These are phyloP conservation scores for Diploscapter pachys DNA, from an alignment of 1,140 invertebrate species.

Conservation along the genomic window DNA sequence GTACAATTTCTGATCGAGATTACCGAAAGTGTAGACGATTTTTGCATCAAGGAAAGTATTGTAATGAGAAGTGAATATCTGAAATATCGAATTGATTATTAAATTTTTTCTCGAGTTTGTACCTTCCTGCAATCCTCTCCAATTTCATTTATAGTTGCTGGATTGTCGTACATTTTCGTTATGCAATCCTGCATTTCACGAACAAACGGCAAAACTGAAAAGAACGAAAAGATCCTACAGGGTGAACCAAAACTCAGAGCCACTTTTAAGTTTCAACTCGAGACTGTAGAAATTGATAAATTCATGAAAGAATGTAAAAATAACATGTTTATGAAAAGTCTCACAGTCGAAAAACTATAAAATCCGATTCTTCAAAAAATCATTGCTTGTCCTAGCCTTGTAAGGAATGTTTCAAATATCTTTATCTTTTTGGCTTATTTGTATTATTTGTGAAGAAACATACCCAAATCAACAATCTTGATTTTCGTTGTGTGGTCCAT, in stretches of 20 bases:
- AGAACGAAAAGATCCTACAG: neutral
- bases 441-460: neutral
- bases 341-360: no score
- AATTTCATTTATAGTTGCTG: constrained; percentile 16
- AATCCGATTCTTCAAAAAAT: no score
- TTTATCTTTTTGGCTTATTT: neutral
- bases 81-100: neutral
- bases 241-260: no score
- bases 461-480: constrained; percentile 7
- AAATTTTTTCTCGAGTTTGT: neutral
- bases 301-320: no score
- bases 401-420: no score
- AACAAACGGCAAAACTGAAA: constrained; percentile 19
- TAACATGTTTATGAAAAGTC: no score
- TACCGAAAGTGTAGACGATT: constrained; percentile 16
- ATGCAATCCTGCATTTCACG: constrained; percentile 14
- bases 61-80: constrained; percentile 27
- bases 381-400: no score
- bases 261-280: no score
- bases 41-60: constrained; percentile 4
- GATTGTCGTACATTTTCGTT: constrained; percentile 19
- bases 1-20: constrained; percentile 7
- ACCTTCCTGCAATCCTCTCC: constrained; percentile 10
- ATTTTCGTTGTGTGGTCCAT: constrained; percentile 15
- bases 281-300: no score